These are phyloP conservation scores for Pachyramphus minor DNA, from an alignment of 2,113 vertebrate genomes.

Conservation along the genomic window DNA sequence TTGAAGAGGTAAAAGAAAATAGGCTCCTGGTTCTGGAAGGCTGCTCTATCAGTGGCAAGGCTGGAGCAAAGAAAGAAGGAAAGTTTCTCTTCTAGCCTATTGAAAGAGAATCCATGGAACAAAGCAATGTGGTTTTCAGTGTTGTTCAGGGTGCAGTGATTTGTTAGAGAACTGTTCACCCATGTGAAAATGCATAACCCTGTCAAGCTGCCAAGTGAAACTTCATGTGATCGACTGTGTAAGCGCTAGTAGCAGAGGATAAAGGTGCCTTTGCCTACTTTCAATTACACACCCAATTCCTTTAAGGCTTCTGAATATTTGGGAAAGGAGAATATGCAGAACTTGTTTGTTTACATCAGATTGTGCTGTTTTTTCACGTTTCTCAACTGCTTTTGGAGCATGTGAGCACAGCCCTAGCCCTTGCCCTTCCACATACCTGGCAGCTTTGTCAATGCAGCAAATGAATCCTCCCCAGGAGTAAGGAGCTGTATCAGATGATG, in stretches of 20 bases:
- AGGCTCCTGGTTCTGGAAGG: not conserved
- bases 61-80: not conserved
- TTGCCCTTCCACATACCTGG: slow-evolving; percentile 39
- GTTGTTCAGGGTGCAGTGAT: not conserved
- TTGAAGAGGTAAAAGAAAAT: not conserved
- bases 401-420: slow-evolving; percentile 13
- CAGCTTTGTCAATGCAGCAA: not conserved
- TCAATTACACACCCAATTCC: slow-evolving; percentile 61
- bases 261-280: slow-evolving; percentile 51
- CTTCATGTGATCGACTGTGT: not conserved
- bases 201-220: slow-evolving; percentile 66
- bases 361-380: slow-evolving; percentile 42
- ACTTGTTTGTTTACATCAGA: slow-evolving; percentile 60
- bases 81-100: not conserved
- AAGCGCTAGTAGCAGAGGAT: slow-evolving; percentile 10
- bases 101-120: not conserved
- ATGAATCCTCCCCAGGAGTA: not conserved
- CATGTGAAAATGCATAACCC: slow-evolving; percentile 12
- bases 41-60: not conserved
- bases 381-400: slow-evolving; percentile 24
- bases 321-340: slow-evolving; percentile 40
- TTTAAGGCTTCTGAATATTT: slow-evolving; percentile 55
- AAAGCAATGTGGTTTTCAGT: not conserved
- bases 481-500: not conserved
- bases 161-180: not conserved